A percentile compares a stretch with the other conserved stretches of the same genome.
These are phyloP conservation scores for Polypterus bichir DNA, from an alignment of 2,113 vertebrate genomes.

Conservation along the genomic window DNA sequence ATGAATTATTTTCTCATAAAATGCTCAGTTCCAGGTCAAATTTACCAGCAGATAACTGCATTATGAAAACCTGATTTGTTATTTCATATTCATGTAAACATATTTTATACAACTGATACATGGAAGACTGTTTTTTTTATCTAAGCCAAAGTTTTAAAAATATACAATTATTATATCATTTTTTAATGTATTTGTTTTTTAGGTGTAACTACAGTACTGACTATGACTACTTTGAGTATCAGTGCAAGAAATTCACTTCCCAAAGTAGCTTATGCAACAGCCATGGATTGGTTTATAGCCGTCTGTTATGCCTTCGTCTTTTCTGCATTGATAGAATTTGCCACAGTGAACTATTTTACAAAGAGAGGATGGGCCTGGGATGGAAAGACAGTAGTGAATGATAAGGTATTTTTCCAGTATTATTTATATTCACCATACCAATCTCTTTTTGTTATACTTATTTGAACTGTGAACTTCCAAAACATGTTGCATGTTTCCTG, in stretches of 20 bases:
- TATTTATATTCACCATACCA: neutral
- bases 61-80: no score
- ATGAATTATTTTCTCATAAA: no score
- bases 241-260: conserved; percentile 66
- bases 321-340: conserved; percentile 71
- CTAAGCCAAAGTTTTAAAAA: no score
- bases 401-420: conserved; percentile 69
- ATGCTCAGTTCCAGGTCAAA: no score
- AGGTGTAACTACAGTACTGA: conserved; percentile 94
- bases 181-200: neutral
- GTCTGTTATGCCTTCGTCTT: conserved; percentile 81
- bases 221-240: conserved; percentile 84
- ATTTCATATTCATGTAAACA: conserved; percentile 16
- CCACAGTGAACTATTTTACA: conserved; percentile 98
- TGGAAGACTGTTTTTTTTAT: conserved; percentile 15
- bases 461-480: no score
- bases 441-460: no score
- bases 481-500: no score
- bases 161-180: neutral
- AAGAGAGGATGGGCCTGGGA: conserved; percentile 98
- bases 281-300: conserved; percentile 99
- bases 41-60: no score
- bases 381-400: conserved; percentile 88
- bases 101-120: conserved; percentile 20
- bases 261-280: conserved; percentile 73